Base-by-base conservation (phyloP, 2,888 invertebrate species). In the Lysandra bellargus region DNA sequence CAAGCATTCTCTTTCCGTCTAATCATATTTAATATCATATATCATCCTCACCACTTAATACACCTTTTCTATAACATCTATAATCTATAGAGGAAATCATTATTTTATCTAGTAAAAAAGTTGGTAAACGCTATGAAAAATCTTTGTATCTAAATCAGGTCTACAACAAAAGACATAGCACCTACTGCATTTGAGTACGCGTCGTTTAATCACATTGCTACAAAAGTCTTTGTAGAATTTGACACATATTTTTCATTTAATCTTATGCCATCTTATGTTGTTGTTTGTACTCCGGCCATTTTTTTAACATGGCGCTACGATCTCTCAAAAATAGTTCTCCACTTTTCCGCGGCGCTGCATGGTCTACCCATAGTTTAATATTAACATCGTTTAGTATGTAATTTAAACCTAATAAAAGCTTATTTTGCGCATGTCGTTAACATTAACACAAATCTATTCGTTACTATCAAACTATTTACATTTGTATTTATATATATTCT, bases 391-490 rank as follows among this genome's bases (percentile, higher is more conserved):
- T 69, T 73, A 40, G 17, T 44, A 40, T 74, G 74, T 74, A 44
- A 33, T 69, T n/a, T 44, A 44, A 74, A 40, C 44, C 57, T 76
- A 76, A 33, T 57, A 76, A 76, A 76, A 76, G 76, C 76, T 49
- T 76, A 57, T 57, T 76, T 76, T 76, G 76, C 76, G 76, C 76
- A 76, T 76, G 49, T 53, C 57, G 12, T 76, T 76, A 57, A 53
- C 75, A 75, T 75, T 53, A 76, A 76, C 76, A 76, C 76, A 57
- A 76, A 33, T 49, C 49, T 49, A 76, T 76, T 74, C 40, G 44
- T 74, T 44, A 74, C 57, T 76, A 76, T 76, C 53, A 76, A 76
- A 76, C 76, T 76, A 76, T 76, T 76, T 76, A 76, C 76, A 76
- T 57, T 76, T 76, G 76, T 76, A 76, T 23, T 76, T 57, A 76